Percentiles rank a stretch among this genome's conserved stretches.
Conservation (phyloP, 2,113 vertebrate species). For the Tachuris rubrigastra region DNA sequence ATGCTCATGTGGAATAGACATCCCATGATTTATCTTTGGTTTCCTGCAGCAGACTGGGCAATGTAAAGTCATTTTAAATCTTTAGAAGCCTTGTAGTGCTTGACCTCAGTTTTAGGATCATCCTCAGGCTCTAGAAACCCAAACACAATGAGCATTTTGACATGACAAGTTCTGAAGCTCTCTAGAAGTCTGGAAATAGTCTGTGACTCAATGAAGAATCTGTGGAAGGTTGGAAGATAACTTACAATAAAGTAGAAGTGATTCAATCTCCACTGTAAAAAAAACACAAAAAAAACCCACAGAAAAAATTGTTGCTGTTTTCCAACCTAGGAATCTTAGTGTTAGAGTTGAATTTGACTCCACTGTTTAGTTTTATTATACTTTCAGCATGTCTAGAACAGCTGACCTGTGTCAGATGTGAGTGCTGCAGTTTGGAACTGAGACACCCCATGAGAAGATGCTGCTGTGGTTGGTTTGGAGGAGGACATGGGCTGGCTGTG, state of each 20-base stretch:
- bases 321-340: neutral
- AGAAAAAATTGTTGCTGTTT: neutral
- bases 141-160: neutral
- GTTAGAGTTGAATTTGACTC: neutral
- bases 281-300: neutral
- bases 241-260: neutral
- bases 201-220: neutral
- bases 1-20: neutral
- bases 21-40: neutral
- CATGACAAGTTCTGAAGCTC: neutral
- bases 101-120: neutral
- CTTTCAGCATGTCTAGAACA: neutral
- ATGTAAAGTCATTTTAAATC: neutral
- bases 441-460: neutral
- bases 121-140: neutral
- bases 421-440: neutral
- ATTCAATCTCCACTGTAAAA: neutral
- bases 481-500: neutral
- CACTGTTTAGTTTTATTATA: neutral
- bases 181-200: neutral
- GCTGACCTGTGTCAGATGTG: neutral
- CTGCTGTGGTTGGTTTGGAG: neutral
- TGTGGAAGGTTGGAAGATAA: neutral
- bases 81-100: neutral
- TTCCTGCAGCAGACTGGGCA: slow-evolving; percentile 5